phyloP scores from a whole-genome alignment of 1,140 invertebrate species.

The Periplaneta americana region DNA sequence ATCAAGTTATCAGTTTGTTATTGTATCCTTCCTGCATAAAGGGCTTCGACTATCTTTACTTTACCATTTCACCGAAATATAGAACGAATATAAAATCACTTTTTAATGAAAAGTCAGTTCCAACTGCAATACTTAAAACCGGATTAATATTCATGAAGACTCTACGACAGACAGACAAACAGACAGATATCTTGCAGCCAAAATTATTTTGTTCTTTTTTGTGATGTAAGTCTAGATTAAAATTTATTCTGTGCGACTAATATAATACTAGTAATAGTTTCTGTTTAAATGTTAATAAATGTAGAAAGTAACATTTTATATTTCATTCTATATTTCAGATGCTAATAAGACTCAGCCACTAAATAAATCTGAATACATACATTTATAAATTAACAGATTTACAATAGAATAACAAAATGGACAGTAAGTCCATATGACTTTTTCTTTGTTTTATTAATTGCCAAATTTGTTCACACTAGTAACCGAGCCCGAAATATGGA shows the following conservation, averaged over 20 bases:
- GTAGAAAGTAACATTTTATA: neutral
- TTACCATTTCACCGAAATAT: neutral
- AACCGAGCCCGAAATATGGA: neutral
- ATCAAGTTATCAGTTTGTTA: neutral
- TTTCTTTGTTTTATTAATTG: neutral
- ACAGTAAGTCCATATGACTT: no score
- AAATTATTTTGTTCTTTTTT: no score
- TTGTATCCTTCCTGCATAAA: neutral
- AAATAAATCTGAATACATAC: neutral
- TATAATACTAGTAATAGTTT: neutral
- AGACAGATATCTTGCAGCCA: no score
- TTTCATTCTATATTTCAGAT: neutral
- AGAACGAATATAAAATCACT: neutral
- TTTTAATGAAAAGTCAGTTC: neutral
- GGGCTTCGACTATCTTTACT: no score
- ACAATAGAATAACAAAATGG: neutral
- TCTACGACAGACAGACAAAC: neutral
- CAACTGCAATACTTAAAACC: neutral
- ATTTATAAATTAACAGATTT: neutral
- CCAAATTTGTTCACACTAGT: neutral
- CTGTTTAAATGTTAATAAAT: neutral
- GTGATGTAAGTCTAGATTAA: no score
- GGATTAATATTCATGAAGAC: neutral
- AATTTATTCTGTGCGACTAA: no score
- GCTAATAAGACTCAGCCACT: neutral